Conservation (phyloP, 2,888 invertebrate species). For the Philhelius pedissequus region DNA sequence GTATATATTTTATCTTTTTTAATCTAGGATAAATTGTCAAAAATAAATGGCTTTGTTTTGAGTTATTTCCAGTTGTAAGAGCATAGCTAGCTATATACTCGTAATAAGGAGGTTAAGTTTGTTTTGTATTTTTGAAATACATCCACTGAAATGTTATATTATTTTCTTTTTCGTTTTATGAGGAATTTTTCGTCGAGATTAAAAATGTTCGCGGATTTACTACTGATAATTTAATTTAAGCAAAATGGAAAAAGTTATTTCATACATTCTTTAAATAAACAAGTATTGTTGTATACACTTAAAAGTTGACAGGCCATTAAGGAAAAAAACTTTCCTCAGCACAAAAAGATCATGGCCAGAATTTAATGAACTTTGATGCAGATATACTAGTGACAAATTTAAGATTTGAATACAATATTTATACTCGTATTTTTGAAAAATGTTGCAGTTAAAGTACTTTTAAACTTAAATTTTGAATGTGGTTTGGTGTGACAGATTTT, state of each 20-base stretch:
- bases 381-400: no score
- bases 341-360: no score
- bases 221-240: neutral
- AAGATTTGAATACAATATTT: no score
- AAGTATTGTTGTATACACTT: no score
- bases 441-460: no score
- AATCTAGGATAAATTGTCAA: conserved; percentile 57
- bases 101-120: neutral
- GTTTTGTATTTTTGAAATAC: neutral
- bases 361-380: no score
- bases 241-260: neutral
- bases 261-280: neutral
- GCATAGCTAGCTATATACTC: no score
- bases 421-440: no score
- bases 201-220: neutral
- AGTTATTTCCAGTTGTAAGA: conserved; percentile 1
- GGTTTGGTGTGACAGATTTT: no score
- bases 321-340: no score
- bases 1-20: conserved; percentile 64
- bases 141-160: neutral
- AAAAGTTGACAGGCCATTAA: no score
- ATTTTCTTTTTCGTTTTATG: neutral
- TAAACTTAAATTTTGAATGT: no score
- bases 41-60: conserved; percentile 37
- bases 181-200: neutral